Evolutionary conservation across 1,140 invertebrate species (phyloP).

Genomic region (Halesus radiatus): DNA sequence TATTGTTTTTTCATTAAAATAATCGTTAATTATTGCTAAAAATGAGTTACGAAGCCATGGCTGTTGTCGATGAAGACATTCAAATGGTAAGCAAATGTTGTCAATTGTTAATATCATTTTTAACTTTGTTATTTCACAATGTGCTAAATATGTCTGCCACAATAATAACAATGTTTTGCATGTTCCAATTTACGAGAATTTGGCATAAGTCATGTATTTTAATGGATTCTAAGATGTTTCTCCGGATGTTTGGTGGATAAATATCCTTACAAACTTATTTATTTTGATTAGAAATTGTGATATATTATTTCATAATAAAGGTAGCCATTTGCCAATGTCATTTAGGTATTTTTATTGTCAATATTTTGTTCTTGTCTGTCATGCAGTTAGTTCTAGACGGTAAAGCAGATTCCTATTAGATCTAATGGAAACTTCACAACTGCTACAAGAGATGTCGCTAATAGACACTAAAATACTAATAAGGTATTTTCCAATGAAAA

Average conservation of each 20-base stretch:
- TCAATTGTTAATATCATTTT: slow-evolving; percentile 23
- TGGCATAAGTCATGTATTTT: no score
- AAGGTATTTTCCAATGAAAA: no score
- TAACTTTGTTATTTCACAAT: slow-evolving; percentile 31
- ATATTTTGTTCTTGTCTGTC: slow-evolving; percentile 27
- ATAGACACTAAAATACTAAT: background rate
- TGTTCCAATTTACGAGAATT: background rate
- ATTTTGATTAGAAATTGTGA: slow-evolving; percentile 1
- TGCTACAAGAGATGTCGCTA: slow-evolving; percentile 26
- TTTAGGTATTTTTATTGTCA: slow-evolving; percentile 48
- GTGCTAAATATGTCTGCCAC: slow-evolving; percentile 50
- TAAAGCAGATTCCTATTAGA: slow-evolving; percentile 40
- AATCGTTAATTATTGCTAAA: slow-evolving; percentile 10
- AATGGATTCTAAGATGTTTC: no score
- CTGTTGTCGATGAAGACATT: slow-evolving; percentile 55
- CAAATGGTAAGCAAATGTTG: slow-evolving; percentile 49
- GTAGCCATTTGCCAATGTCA: slow-evolving; percentile 49
- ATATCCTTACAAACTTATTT: background rate
- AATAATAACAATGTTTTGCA: slow-evolving; percentile 37
- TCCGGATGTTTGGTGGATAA: no score
- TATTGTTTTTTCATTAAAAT: slow-evolving; percentile 24
- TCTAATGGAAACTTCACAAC: background rate
- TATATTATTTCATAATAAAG: slow-evolving; percentile 38
- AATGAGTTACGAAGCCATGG: slow-evolving; percentile 54
- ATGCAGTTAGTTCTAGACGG: background rate